Conservation (phyloP, 2,888 invertebrate species). For the Pantelozetes paolii region DNA sequence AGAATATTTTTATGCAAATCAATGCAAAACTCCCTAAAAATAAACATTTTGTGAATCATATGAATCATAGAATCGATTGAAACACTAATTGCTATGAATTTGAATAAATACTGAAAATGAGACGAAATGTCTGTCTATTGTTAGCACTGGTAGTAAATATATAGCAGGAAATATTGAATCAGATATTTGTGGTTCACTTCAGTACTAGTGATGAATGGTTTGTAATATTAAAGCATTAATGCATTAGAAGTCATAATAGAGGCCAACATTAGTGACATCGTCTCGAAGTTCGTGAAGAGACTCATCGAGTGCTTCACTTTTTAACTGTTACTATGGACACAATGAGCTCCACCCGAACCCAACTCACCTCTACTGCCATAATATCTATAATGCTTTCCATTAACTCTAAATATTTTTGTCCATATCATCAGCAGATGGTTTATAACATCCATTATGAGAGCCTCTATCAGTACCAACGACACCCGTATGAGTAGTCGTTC, state of each 20-base stretch:
- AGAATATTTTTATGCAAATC: too few species aligned
- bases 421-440: conserved; percentile 29
- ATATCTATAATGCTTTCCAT: conserved; percentile 26
- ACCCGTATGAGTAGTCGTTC: conserved; percentile 18
- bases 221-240: too few species aligned
- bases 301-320: conserved; percentile 26
- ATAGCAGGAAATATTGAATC: too few species aligned
- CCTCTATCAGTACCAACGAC: not conserved
- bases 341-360: conserved; percentile 19
- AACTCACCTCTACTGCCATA: conserved; percentile 5
- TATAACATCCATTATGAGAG: conserved; percentile 20
- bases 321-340: conserved; percentile 13
- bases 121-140: too few species aligned
- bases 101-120: too few species aligned
- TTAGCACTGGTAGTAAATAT: too few species aligned
- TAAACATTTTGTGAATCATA: not conserved
- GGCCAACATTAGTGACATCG: not conserved
- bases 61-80: too few species aligned
- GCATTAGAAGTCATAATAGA: not conserved
- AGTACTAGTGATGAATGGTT: too few species aligned
- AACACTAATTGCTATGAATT: too few species aligned
- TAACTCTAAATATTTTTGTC: not conserved
- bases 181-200: too few species aligned
- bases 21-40: conserved; percentile 2
- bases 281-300: not conserved